Evolutionary conservation across 1,140 invertebrate species (phyloP), one percentile per base, ranked within the genome.

Genomic region (Lithobius niger): DNA sequence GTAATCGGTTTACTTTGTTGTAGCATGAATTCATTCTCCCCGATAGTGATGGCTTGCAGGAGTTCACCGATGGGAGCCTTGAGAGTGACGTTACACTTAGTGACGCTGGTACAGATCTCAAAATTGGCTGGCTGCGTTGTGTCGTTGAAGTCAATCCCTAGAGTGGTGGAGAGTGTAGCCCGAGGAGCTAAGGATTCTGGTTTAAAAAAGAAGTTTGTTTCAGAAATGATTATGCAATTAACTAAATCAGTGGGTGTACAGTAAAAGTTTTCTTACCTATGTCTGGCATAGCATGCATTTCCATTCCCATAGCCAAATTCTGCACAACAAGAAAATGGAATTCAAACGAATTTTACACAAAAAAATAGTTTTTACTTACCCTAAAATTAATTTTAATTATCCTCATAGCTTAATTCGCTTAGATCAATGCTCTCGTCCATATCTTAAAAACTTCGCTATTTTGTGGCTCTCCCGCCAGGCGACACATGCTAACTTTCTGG

Each of bases 141-240:
- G 69, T 97, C 94, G 60, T 90, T 92, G 68, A 92, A 97, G 74
- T 97, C 92, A 24, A 97, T 79, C 15, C 89, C 91, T 58, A 96
- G 68, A 0, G 82, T 81, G 1, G 78, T 77, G 25, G 78, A 77
- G 18, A 84, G 68, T 42, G 73, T 60, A 43, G 60, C 68, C 25
- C 27, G 25, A 13, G 48, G 22, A 3, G 13, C 24, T 10, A 50
- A 19, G 13, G 21, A 16, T 47, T 47, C 44, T 47, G 31, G n/a
- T 10, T 10, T n/a, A 6, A 36, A 36, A 36, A 36, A 36, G 6
- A 36, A 36, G 31, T 36, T 6, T 36, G n/a, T n/a, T 36, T n/a
- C 31, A 36, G 6, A 36, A 36, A 36, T 36, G n/a, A 36, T 36
- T 10, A 36, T 36, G n/a, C 6, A 10, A 36, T 10, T 36, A 36